Evolutionary conservation across 2,888 invertebrate genomes (phyloP), one percentile per base, ranked within the genome.

Genomic region (Drosophila birchii): DNA sequence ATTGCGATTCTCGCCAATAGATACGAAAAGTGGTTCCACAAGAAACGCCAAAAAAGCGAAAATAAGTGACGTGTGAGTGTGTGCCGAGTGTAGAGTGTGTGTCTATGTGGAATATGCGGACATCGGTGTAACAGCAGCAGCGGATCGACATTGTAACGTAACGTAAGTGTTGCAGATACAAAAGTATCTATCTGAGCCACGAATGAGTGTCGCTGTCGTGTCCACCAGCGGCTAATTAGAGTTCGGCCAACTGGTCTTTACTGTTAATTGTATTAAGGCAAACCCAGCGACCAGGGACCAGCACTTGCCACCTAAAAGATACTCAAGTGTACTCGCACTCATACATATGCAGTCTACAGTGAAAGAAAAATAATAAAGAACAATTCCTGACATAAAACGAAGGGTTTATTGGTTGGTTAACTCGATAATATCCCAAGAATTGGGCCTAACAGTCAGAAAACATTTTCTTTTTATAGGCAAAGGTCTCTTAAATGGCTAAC

Each of bases 211-310:
- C 70, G 57, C 44, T 41, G 49, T 64, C 32, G 57, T 23, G 67
- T 41, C 55, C 54, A 26, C 26, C 61, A 57, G 45, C 70, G 72
- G 67, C 74, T 77, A 82, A 87, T 89, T 89, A 79, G 75, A 78
- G 78, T 82, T 75, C 64, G 78, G 76, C 78, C 80, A 89, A 86
- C 86, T 78, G 83, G 89, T 81, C 78, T 87, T 88, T 85, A 90
- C 90, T 82, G 89, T 87, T 86, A 80, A 87, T 80, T 82, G 82
- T 71, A 82, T 87, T 85, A 82, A 78, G 80, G 61, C 84, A 60
- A 58, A 29, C 38, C 54, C 68, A 29, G 29, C 29, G 44, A 75
- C 59, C 68, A 70, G 61, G 58, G 77, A 56, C 69, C 81, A 79
- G 41, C 75, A 86, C 74, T 86, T 64, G 78, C 78, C 76, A 79